Evolutionary conservation across 2,797 vertebrate species (phyloP), one percentile per base, ranked within the genome.

Genomic region (Brotula barbata): DNA sequence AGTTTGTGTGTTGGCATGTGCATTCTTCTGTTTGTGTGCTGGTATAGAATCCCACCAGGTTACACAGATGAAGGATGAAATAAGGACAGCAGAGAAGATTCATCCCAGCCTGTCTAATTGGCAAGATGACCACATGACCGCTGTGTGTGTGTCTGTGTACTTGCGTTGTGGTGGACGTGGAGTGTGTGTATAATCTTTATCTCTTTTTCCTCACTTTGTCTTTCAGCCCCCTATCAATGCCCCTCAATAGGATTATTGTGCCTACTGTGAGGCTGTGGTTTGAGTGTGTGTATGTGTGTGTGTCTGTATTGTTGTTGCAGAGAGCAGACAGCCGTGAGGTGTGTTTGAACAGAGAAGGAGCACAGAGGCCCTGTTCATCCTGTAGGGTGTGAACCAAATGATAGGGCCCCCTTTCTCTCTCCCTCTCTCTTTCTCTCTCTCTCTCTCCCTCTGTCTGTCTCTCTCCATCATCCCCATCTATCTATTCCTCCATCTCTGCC

Each of bases 271-370:
- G 70, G 43, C 63, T 48, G 62, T 61, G 69, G 60, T 63, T 61
- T 60, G 49, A 43, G 40, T 68, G 61, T 39, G 8, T 57, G 64
- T 28, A 56, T 62, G 71, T 53, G 49, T 64, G 42, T 67, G 58
- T 57, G 40, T 63, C 39, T 45, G 81, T 60, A 70, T 85, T 89
- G 82, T 89, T 90, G 78, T 85, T 87, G 74, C 82, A 82, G 82
- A 72, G 84, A 83, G 82, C 88, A 88, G 88, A 85, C 85, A 88
- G 79, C 82, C 86, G 69, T 90, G 88, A 84, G 86, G 85, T 88
- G 83, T 90, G 88, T 91, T 91, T 91, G 87, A 84, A 90, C 85
- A 89, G 88, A 71, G 76, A 85, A 87, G 84, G 81, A 83, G 75
- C 69, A 84, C 76, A 85, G 88, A 89, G 85, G 86, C 86, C 85